Evolutionary conservation across 2,113 vertebrate species (phyloP).

Genomic region (Heliornis fulica): DNA sequence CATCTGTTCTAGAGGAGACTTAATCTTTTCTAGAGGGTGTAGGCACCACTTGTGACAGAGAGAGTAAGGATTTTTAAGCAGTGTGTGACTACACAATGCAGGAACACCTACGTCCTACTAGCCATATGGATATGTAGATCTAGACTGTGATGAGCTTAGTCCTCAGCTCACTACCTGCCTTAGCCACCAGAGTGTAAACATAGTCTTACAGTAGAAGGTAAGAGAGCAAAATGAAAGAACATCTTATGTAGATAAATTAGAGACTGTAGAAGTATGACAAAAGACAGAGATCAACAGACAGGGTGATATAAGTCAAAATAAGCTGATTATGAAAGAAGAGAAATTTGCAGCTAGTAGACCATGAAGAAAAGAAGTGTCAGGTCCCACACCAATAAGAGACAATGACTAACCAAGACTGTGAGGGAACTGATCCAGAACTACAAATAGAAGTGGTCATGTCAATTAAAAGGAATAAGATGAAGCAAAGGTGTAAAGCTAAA

Average conservation of each 20-base stretch:
- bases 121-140: background rate
- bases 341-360: background rate
- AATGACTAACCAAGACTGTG: background rate
- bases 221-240: background rate
- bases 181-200: background rate
- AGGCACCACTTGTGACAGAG: background rate
- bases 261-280: background rate
- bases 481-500: slow-evolving; percentile 4
- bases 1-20: background rate
- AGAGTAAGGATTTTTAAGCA: background rate
- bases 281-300: background rate
- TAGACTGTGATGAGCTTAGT: background rate
- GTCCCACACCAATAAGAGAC: background rate
- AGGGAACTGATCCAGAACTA: slow-evolving; percentile 10
- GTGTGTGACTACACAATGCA: background rate
- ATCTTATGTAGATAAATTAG: background rate
- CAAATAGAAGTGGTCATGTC: background rate
- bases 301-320: background rate
- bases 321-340: background rate
- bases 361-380: background rate
- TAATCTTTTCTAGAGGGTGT: background rate
- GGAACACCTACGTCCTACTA: background rate
- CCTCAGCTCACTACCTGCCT: background rate
- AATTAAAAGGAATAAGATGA: background rate
- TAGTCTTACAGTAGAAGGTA: background rate